Conservation (phyloP, 1,140 invertebrate genomes). For the Heliothis virescens region DNA sequence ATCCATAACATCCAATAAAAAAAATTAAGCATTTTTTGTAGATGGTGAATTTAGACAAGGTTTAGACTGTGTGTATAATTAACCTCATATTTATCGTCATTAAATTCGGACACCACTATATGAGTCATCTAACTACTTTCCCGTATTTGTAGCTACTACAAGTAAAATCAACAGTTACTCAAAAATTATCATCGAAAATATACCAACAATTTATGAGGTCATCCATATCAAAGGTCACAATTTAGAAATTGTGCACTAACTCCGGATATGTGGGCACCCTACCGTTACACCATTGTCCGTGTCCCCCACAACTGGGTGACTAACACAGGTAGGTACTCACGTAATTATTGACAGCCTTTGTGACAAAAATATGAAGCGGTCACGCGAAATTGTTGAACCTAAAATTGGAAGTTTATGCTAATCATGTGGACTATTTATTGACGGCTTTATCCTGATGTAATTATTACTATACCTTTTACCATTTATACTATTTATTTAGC, state of each 20-base stretch:
- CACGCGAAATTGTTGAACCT: constrained; percentile 9
- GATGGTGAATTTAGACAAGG: too few species aligned
- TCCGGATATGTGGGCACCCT: constrained; percentile 51
- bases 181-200: background rate
- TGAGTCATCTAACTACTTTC: too few species aligned
- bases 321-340: constrained; percentile 17
- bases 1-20: too few species aligned
- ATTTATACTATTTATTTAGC: too few species aligned
- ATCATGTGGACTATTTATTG: too few species aligned
- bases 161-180: constrained; percentile 11
- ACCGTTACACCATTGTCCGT: constrained; percentile 51
- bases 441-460: too few species aligned
- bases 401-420: background rate
- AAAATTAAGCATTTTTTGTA: too few species aligned
- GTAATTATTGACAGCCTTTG: constrained; percentile 18
- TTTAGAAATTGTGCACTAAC: constrained; percentile 45
- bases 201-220: constrained; percentile 16
- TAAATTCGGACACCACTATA: too few species aligned
- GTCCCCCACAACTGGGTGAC: constrained; percentile 37
- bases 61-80: too few species aligned
- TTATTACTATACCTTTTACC: too few species aligned
- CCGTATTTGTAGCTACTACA: too few species aligned
- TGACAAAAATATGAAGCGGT: constrained; percentile 1
- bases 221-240: constrained; percentile 33
- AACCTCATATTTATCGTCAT: too few species aligned